These are phyloP conservation scores for Gambusia affinis DNA, from an alignment of 2,113 vertebrate genomes.

Conservation along the genomic window DNA sequence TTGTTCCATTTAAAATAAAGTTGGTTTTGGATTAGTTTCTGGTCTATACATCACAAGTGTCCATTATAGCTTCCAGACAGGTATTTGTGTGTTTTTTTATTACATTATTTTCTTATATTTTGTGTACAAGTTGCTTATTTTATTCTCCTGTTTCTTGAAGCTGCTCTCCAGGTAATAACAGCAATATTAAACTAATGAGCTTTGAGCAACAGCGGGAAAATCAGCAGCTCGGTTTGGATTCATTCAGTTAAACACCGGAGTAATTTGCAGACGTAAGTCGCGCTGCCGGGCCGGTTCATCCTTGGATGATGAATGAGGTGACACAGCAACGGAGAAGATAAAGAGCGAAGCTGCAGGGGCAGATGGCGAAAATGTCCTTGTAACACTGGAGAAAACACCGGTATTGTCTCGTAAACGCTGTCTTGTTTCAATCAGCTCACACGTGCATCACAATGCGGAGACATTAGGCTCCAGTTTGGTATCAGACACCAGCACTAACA, in stretches of 20 bases:
- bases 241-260: not conserved
- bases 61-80: not conserved
- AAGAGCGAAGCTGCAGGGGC: slow-evolving; percentile 11
- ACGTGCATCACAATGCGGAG: not conserved
- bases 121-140: not conserved
- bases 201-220: not conserved
- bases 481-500: not conserved
- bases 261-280: not conserved
- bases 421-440: not conserved
- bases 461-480: too few species aligned
- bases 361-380: slow-evolving; percentile 4
- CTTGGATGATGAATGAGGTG: not conserved
- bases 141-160: not conserved
- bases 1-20: not conserved
- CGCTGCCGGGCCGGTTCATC: not conserved
- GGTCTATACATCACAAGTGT: not conserved
- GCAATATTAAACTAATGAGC: not conserved
- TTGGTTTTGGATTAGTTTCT: not conserved
- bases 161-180: not conserved
- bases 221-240: not conserved
- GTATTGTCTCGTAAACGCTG: not conserved
- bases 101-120: not conserved
- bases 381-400: not conserved
- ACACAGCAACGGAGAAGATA: not conserved
- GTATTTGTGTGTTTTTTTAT: not conserved